Percentiles rank a stretch among this genome's conserved stretches.
phyloP scores from a whole-genome alignment of 2,888 invertebrate genomes.

The Poecilobothrus nobilitatus region DNA sequence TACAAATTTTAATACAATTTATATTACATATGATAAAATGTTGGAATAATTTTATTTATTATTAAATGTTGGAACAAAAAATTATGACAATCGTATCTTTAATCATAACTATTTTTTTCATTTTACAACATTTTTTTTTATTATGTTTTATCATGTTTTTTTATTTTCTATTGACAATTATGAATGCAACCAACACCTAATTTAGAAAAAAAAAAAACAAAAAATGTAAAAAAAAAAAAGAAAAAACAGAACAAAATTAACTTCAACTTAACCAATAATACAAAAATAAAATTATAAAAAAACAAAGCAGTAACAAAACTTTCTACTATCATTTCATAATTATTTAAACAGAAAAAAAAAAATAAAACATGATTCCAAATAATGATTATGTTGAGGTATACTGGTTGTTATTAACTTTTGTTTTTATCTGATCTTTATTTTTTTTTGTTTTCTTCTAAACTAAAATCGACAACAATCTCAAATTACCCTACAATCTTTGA shows the following conservation, averaged over 20 bases:
- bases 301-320: neutral
- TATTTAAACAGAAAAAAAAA: neutral
- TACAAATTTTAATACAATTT: no score
- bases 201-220: neutral
- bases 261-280: neutral
- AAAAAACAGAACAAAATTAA: neutral
- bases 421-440: neutral
- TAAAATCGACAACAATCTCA: slow-evolving; percentile 6
- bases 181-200: neutral
- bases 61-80: no score
- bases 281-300: no score
- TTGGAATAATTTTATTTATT: no score
- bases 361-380: neutral
- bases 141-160: no score
- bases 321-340: neutral
- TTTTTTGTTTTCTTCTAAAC: neutral
- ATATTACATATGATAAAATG: no score
- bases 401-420: neutral
- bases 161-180: neutral
- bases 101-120: no score
- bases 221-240: neutral
- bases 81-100: no score
- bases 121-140: no score
- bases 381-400: slow-evolving; percentile 1
- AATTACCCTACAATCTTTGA: neutral